These are phyloP conservation scores for Molorchus minor DNA, from an alignment of 2,888 invertebrate genomes.

Conservation along the genomic window DNA sequence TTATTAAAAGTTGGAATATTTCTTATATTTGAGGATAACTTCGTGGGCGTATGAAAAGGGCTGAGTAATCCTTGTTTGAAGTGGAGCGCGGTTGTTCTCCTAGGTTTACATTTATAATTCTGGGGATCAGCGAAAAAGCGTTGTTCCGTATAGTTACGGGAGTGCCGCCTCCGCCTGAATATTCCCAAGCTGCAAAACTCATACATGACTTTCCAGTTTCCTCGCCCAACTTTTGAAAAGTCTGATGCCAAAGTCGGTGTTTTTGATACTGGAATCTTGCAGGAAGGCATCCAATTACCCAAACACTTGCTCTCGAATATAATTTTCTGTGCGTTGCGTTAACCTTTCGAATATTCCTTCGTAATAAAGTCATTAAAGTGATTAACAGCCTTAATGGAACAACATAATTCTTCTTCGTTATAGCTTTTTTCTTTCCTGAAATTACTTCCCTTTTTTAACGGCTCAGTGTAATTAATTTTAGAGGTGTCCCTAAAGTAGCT, in stretches of 20 bases:
- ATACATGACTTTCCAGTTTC: constrained; percentile 31
- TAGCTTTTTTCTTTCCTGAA: constrained; percentile 34
- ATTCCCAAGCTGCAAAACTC: constrained; percentile 29
- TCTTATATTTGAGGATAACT: constrained; percentile 24
- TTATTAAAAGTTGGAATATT: constrained; percentile 38
- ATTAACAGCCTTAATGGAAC: constrained; percentile 47
- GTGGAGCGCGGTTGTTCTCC: constrained; percentile 20
- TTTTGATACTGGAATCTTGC: constrained; percentile 26
- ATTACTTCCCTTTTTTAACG: constrained; percentile 32
- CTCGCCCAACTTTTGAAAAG: constrained; percentile 25
- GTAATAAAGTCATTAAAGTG: constrained; percentile 53
- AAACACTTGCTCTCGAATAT: constrained; percentile 42
- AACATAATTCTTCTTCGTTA: constrained; percentile 40
- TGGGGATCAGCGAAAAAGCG: constrained; percentile 35
- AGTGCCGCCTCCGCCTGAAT: constrained; percentile 23
- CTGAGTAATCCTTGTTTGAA: constrained; percentile 31
- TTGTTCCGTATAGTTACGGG: constrained; percentile 20
- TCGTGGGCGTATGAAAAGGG: constrained; percentile 29
- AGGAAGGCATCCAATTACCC: constrained; percentile 40
- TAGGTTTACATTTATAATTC: constrained; percentile 39
- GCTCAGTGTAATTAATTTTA: constrained; percentile 34
- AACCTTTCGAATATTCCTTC: constrained; percentile 39
- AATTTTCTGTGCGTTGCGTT: constrained; percentile 40
- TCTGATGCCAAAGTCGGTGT: constrained; percentile 31
- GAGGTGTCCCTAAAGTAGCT: constrained; percentile 35